Percentiles rank a stretch among this genome's conserved stretches.
Evolutionary conservation across 2,797 vertebrate genomes (phyloP).

Genomic region (Myotis daubentonii): DNA sequence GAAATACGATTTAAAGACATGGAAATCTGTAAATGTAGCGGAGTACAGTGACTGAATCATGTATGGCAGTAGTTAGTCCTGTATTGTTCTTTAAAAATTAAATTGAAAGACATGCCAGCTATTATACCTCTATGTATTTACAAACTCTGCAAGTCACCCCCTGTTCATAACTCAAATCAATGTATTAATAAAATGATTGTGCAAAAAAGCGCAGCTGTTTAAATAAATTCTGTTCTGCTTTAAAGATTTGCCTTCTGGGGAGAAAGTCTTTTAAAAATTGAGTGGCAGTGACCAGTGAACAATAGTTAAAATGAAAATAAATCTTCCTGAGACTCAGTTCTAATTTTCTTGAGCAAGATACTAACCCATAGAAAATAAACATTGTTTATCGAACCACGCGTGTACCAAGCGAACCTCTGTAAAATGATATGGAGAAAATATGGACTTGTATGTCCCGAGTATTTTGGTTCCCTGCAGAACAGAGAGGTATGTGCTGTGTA

Average conservation of each 20-base stretch:
- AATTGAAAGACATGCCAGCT: neutral
- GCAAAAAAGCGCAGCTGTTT: constrained; percentile 60
- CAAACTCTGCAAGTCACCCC: neutral
- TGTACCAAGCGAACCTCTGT: constrained; percentile 37
- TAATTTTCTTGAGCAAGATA: constrained; percentile 66
- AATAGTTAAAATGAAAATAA: neutral
- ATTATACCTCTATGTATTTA: constrained; percentile 33
- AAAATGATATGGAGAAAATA: constrained; percentile 41
- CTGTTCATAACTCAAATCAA: neutral
- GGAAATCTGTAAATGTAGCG: neutral
- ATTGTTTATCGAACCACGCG: neutral
- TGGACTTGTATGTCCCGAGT: neutral
- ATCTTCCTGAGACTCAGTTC: constrained; percentile 49
- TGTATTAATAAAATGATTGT: constrained; percentile 18
- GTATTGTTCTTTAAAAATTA: neutral
- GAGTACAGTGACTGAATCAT: neutral
- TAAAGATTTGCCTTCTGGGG: constrained; percentile 59
- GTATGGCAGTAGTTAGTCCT: constrained; percentile 39
- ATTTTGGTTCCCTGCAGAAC: neutral
- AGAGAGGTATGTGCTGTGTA: neutral
- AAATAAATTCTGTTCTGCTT: constrained; percentile 69
- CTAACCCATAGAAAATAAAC: constrained; percentile 32
- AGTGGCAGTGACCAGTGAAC: neutral
- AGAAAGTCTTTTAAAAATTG: constrained; percentile 46
- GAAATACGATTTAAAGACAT: neutral